Conservation (phyloP, 1,140 invertebrate genomes). For the Batillaria attramentaria region DNA sequence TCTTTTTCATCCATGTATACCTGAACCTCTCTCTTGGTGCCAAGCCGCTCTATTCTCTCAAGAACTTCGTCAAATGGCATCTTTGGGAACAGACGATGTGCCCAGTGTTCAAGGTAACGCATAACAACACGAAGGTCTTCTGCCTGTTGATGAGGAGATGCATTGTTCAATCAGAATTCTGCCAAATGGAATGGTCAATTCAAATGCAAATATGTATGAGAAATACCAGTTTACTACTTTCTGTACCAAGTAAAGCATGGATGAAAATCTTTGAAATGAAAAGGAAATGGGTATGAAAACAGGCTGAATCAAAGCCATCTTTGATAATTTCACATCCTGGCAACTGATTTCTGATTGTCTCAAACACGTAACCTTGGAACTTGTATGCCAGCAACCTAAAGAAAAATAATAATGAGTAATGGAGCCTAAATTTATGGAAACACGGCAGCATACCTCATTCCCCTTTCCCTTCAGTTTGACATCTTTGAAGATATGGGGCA, state of each 20-base stretch:
- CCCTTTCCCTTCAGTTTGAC: constrained; percentile 89
- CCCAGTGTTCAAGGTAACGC: constrained; percentile 92
- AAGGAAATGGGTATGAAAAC: too few species aligned
- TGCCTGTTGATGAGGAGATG: too few species aligned
- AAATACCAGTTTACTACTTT: too few species aligned
- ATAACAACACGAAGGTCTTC: constrained; percentile 86
- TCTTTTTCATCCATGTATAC: too few species aligned
- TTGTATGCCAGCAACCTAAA: neutral
- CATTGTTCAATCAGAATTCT: constrained; percentile 20
- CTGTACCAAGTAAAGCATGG: too few species aligned
- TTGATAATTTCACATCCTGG: too few species aligned
- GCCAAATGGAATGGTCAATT: neutral
- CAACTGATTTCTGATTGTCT: too few species aligned
- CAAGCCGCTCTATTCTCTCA: constrained; percentile 85
- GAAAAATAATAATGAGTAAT: neutral
- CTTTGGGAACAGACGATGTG: constrained; percentile 90
- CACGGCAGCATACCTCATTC: constrained; percentile 76
- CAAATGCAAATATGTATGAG: too few species aligned
- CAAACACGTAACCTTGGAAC: too few species aligned
- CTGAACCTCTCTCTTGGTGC: constrained; percentile 73
- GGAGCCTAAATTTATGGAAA: constrained; percentile 8
- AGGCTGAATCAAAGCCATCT: too few species aligned
- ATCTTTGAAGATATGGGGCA: constrained; percentile 85
- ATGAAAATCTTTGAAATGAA: too few species aligned
- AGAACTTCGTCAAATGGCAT: constrained; percentile 89